Evolutionary conservation across 2,888 invertebrate species (phyloP), one percentile per base, ranked within the genome.

Genomic region (Mongoloraphidia duomilia): DNA sequence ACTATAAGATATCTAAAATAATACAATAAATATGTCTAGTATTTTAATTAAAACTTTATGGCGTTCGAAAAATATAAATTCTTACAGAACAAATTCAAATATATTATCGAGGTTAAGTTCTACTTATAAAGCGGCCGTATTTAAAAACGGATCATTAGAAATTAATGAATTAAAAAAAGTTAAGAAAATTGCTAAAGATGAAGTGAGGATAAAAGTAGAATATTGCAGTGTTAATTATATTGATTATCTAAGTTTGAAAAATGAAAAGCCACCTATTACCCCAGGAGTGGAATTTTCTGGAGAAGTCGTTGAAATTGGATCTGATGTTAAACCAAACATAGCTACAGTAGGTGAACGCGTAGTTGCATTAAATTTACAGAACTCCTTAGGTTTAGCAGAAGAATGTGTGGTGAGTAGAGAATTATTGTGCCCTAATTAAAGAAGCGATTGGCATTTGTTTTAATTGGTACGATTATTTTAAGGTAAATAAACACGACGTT

Each of bases 211-310:
- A 11, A 71, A 74, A 55, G 77, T 81, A 1, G 70, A 76, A 54
- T 75, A 74, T 54, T 78, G 79, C 57, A 78, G 79, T 47, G 67
- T 83, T n/a, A 83, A 82, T 63, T 72, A 74, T 43, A 68, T 74
- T 1, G 83, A 83, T 64, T 65, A 75, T 39, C 61, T 74, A 39
- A 67, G 73, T 52, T 70, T 74, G 54, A 64, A 68, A 54, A 76
- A 75, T 50, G 64, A 67, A 38, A 64, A 71, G 52, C 68, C 70
- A 5, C 81, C 82, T 1, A 74, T 76, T 58, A 64, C 76, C 33
- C 79, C 82, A 47, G 83, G 83, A 8, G 77, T 75, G 62, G 83
- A 84, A 63, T 59, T 79, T 9, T 68, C 73, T 34, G 83, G 82
- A 1, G 75, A 76, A 60, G 68, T 82, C 37, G 43, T 74, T 14